Evolutionary conservation across 2,113 vertebrate genomes (phyloP), one percentile per base, ranked within the genome.

Genomic region (Cebus imitator): DNA sequence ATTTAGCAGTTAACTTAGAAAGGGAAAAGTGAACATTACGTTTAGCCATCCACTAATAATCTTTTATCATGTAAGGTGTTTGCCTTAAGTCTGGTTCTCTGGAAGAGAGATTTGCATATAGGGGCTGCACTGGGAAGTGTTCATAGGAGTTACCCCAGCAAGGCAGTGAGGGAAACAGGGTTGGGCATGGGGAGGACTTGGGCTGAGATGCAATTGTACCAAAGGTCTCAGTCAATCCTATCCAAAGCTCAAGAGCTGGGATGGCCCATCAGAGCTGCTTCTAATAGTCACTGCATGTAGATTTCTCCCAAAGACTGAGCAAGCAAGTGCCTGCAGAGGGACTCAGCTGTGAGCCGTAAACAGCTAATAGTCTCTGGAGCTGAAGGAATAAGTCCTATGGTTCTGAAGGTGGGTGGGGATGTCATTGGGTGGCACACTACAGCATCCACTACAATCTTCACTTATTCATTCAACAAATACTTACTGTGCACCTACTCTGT

Each of bases 171-270:
- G 21, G 40, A 50, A 52, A 14, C n/a, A 10, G 25, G 27, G 23
- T 0, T 18, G 27, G 16, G 72, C 5, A n/a, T 0, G 10, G 13
- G 32, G n/a, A 72, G 66, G 48, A 30, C 0, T 0, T 9, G 43
- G 16, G 14, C 45, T 45, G 35, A 3, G 1, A 20, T 5, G 9
- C 2, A 17, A 3, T 14, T 58, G 17, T 35, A n/a, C 5, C 20
- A 43, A 70, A 83, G 82, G 45, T 43, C 35, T 35, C 45, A 2
- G 8, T 11, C 48, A n/a, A 3, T 70, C 76, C 35, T 25, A 4
- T 2, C 11, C 25, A 43, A 55, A 79, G 16, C 57, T 66, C 2
- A 2, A n/a, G 8, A 14, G 66, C n/a, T 14, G 6, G 50, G 37
- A 40, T 20, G 55, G 40, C 5, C 57, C 43, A 16, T 35, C 48